A percentile compares a stretch with the other conserved stretches of the same genome.
Conservation (phyloP, 2,113 vertebrate genomes). For the Dascyllus trimaculatus region DNA sequence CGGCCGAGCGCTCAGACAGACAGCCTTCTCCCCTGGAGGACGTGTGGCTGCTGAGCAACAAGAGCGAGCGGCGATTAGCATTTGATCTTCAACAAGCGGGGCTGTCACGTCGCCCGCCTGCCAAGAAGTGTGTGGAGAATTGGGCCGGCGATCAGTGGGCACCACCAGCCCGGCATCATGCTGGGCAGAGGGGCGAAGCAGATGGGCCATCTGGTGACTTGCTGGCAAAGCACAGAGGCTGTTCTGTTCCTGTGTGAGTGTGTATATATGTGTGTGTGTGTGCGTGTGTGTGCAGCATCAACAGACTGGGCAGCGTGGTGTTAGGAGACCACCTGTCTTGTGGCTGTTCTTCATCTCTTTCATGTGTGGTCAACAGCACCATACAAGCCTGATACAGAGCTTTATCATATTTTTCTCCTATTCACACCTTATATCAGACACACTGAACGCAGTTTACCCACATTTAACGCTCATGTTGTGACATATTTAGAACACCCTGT, state of each 20-base stretch:
- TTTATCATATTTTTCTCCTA: slow-evolving; percentile 8
- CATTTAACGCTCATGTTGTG: neutral
- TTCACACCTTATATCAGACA: neutral
- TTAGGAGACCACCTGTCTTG: slow-evolving; percentile 80
- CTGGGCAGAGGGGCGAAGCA: slow-evolving; percentile 78
- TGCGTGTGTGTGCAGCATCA: slow-evolving; percentile 27
- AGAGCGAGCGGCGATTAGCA: slow-evolving; percentile 59
- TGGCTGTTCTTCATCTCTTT: slow-evolving; percentile 64
- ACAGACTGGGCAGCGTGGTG: slow-evolving; percentile 52
- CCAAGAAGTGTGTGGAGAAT: slow-evolving; percentile 66
- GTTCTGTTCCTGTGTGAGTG: slow-evolving; percentile 41
- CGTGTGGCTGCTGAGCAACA: slow-evolving; percentile 54
- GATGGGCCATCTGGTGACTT: slow-evolving; percentile 82
- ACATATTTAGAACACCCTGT: slow-evolving; percentile 10
- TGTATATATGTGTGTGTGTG: slow-evolving; percentile 10
- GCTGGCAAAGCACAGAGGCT: slow-evolving; percentile 72
- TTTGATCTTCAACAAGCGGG: slow-evolving; percentile 71
- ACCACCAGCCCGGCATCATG: slow-evolving; percentile 61
- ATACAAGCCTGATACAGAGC: slow-evolving; percentile 17
- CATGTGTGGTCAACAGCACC: slow-evolving; percentile 61
- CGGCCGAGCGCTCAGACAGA: slow-evolving; percentile 31
- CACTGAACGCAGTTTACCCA: neutral
- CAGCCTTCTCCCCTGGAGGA: slow-evolving; percentile 41
- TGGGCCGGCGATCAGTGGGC: slow-evolving; percentile 76
- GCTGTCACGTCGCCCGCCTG: slow-evolving; percentile 52